phyloP scores from a whole-genome alignment of 2,888 invertebrate genomes.

The Platerodrilus igneus region DNA sequence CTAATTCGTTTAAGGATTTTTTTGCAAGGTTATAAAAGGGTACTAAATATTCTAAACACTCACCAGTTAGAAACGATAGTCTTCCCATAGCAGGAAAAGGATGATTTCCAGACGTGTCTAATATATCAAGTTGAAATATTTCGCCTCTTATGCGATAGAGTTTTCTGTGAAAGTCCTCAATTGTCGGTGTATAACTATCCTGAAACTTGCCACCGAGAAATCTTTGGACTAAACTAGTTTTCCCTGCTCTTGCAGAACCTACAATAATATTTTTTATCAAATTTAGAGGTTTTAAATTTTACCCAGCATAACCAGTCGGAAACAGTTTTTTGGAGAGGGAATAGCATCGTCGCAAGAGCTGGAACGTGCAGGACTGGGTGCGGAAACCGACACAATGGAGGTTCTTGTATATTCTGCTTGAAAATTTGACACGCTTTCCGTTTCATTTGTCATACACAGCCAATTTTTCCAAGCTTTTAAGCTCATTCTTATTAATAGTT shows the following conservation, averaged over 20 bases:
- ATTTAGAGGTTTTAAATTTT: constrained; percentile 14
- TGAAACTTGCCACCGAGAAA: constrained; percentile 82
- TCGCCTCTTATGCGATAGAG: constrained; percentile 84
- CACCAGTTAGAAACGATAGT: constrained; percentile 82
- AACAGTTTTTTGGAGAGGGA: constrained; percentile 74
- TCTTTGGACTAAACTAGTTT: constrained; percentile 77
- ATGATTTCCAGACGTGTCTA: constrained; percentile 87
- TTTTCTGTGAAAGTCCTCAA: constrained; percentile 88
- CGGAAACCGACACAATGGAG: constrained; percentile 50
- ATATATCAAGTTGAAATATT: constrained; percentile 79
- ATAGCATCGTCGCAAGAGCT: constrained; percentile 63
- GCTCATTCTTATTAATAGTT: constrained; percentile 35
- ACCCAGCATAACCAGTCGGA: constrained; percentile 72
- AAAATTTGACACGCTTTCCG: constrained; percentile 46
- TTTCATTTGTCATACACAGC: constrained; percentile 39
- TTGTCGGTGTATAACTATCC: constrained; percentile 87
- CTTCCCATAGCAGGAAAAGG: constrained; percentile 89
- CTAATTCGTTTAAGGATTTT: no score
- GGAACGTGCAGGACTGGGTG: constrained; percentile 56
- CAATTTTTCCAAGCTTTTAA: constrained; percentile 43
- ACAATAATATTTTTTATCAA: constrained; percentile 17
- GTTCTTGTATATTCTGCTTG: constrained; percentile 34
- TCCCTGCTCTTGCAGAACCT: constrained; percentile 72
- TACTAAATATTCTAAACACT: no score
- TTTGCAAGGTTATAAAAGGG: no score